Conservation (phyloP, 2,888 invertebrate species). For the Alloscopus bannaensis region DNA sequence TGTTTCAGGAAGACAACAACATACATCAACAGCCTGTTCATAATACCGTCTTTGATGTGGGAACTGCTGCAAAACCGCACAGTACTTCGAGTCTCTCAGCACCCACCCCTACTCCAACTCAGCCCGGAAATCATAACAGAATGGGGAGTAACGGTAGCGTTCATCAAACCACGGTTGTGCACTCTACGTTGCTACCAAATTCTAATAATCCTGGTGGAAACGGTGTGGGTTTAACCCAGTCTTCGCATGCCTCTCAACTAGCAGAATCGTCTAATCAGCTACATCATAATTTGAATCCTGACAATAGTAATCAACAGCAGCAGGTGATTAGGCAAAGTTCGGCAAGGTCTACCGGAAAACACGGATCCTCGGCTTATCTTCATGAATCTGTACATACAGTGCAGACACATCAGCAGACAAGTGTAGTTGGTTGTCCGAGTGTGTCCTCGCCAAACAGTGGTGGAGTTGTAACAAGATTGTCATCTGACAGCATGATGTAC, state of each 20-base stretch:
- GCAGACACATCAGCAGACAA: constrained; percentile 5
- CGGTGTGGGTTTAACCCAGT: neutral
- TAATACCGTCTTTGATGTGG: neutral
- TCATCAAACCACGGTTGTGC: no score
- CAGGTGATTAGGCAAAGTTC: constrained; percentile 3
- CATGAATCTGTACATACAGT: neutral
- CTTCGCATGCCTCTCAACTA: neutral
- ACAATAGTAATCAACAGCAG: neutral
- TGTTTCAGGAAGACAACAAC: constrained; percentile 16
- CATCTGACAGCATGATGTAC: constrained; percentile 52
- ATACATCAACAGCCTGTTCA: neutral
- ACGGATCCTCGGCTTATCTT: neutral
- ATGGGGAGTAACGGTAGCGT: neutral
- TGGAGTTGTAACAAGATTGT: constrained; percentile 40
- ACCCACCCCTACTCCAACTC: no score
- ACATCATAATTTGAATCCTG: neutral
- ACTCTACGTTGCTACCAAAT: no score
- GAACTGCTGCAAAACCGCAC: neutral
- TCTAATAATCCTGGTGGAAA: constrained; percentile 5
- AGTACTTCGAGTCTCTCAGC: no score
- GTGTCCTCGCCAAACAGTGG: neutral
- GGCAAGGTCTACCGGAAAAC: neutral
- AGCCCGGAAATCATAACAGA: no score
- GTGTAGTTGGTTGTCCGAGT: neutral
- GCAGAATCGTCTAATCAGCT: neutral